Evolutionary conservation across 2,797 vertebrate genomes (phyloP).

Genomic region (Myotis daubentonii): DNA sequence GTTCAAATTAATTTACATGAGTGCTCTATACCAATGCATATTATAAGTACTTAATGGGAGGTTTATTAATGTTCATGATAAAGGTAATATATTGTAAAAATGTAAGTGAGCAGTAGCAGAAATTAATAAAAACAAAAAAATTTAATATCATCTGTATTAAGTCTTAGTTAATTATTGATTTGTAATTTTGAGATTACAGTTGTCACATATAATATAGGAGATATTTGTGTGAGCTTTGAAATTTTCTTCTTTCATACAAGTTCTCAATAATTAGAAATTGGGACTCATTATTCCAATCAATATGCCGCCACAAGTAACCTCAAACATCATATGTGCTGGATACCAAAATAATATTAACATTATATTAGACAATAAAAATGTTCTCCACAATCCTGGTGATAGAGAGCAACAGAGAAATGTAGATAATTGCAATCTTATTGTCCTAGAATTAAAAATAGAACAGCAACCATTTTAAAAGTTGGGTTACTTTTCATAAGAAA

Average conservation of each 20-base stretch:
- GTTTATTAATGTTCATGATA: not conserved
- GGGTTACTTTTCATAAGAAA: not conserved
- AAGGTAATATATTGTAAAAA: not conserved
- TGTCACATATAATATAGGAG: not conserved
- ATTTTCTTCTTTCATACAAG: constrained; percentile 29
- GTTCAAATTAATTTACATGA: not conserved
- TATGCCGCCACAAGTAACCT: not conserved
- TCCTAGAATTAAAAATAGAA: constrained; percentile 11
- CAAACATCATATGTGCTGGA: not conserved
- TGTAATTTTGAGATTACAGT: not conserved
- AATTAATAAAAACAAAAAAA: not conserved
- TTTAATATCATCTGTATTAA: not conserved
- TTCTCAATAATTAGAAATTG: not conserved
- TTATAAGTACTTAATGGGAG: not conserved
- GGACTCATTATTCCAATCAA: constrained; percentile 23
- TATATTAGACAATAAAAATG: not conserved
- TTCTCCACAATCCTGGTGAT: not conserved
- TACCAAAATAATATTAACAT: constrained; percentile 21
- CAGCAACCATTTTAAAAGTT: not conserved
- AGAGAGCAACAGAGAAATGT: not conserved
- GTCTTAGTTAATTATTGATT: not conserved
- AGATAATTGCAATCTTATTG: not conserved
- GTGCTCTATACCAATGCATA: not conserved
- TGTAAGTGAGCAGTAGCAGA: not conserved
- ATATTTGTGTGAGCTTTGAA: not conserved